Evolutionary conservation across 1,140 invertebrate genomes (phyloP), one percentile per base, ranked within the genome.

Genomic region (Battus philenor): DNA sequence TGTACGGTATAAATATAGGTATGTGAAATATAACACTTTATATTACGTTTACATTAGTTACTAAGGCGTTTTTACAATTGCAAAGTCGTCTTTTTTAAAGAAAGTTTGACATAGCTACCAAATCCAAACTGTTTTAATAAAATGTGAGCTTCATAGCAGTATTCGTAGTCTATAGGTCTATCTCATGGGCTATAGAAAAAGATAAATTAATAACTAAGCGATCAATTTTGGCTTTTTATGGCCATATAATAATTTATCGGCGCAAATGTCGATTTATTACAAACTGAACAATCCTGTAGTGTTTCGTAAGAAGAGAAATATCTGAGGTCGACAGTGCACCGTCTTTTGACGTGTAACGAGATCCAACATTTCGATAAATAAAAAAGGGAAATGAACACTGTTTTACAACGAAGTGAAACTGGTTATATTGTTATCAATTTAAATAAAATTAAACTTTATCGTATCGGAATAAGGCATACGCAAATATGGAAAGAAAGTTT

Each of bases 231-330:
- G 33, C 38, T 36, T 31, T 48, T 24, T 1, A 27, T 38, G 60
- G 36, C 55, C 38, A 48, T n/a, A n/a, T 64, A 62, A 70, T 68
- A 50, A 56, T 68, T 59, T 58, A 45, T 59, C 48, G 54, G 41
- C 57, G 56, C 50, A 59, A 30, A 52, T 55, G 33, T 63, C 67
- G 68, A 73, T 71, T 68, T 71, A 60, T 65, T 68, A 64, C 57
- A 55, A 47, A 62, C 54, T 57, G 50, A 44, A 57, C 56, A 52
- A 49, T 45, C 30, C 46, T 5, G n/a, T 39, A 31, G 30, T 56
- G 7, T 70, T 70, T 52, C 55, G 58, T 56, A 64, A 70, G 22
- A 29, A 11, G 9, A 38, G 11, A 8, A 33, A 33, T 18, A 9
- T 10, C 4, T 12, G 16, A 13, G 36, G 24, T 39, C 22, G 34